These are phyloP conservation scores for Heterodera carotae DNA, from an alignment of 1,140 invertebrate genomes.

Conservation along the genomic window DNA sequence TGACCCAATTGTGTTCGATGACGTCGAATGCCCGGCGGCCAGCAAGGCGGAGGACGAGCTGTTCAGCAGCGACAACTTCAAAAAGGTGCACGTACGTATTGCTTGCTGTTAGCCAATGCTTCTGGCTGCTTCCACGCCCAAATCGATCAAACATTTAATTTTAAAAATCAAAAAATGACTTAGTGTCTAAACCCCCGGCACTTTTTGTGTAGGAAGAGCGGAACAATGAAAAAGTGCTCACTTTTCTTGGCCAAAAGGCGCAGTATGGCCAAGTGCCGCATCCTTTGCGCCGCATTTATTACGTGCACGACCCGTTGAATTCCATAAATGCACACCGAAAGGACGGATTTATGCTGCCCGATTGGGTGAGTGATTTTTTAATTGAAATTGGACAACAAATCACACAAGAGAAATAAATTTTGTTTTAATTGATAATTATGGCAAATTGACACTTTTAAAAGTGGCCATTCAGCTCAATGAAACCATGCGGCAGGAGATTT, in stretches of 20 bases:
- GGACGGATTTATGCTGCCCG: constrained; percentile 21
- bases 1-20: constrained; percentile 18
- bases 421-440: no score
- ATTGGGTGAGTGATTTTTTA: constrained; percentile 12
- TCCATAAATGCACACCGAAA: constrained; percentile 17
- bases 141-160: no score
- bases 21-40: constrained; percentile 9
- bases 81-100: no score
- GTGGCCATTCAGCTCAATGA: background rate
- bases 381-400: no score
- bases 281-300: constrained; percentile 7
- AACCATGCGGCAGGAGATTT: constrained; percentile 14
- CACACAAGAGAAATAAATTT: no score
- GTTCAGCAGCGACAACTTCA: constrained; percentile 10
- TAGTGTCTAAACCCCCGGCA: background rate
- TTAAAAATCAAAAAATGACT: background rate
- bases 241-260: constrained; percentile 1
- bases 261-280: background rate
- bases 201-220: background rate
- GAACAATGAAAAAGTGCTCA: background rate
- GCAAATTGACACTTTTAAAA: background rate
- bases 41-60: constrained; percentile 16
- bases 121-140: no score
- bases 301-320: constrained; percentile 16
- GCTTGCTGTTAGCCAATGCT: no score